Evolutionary conservation across 1,140 invertebrate genomes (phyloP), one percentile per base, ranked within the genome.

Genomic region (Cyclina sinensis): DNA sequence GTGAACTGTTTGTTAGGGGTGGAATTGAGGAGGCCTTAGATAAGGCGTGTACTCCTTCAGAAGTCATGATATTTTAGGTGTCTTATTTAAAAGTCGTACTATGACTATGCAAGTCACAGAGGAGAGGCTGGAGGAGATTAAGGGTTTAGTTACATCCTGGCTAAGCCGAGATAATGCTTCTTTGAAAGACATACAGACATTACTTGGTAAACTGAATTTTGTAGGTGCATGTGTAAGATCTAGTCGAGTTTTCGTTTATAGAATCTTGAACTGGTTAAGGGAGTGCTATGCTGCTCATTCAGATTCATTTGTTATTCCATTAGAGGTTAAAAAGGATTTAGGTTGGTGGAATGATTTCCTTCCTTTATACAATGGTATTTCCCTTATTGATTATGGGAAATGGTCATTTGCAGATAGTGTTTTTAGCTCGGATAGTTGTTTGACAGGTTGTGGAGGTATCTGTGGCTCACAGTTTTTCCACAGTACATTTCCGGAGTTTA

Each of bases 151-250:
- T 57, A 46, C 32, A 24, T 3, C 11, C n/a, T 86, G 70, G 68
- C 35, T 86, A 59, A 32, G 32, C n/a, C 57, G 32, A n/a, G 18
- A 46, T 9, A 12, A 37, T 30, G 83, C 48, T 86, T 70, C 46
- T 12, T 59, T 54, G n/a, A 86, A 59, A 73, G 70, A 76, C 30
- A 54, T 76, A 21, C 48, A 76, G 16, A 32, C 24, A 54, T 57
- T 86, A 30, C 39, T 86, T 5, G 78, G 78, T 14, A 80, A 80
- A 59, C 30, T 80, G 21, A 80, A 80, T 80, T 80, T 80, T 59
- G 37, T 80, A 16, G 78, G 78, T 32, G 48, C 78, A 30, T 80
- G 78, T 59, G 78, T 80, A 4, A 16, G 51, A 21, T 37, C 46
- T 5, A 80, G 78, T 35, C 2, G 78, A 37, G 32, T 80, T 37